Evolutionary conservation across 2,888 invertebrate genomes (phyloP).

Genomic region (Zele albiditarsus): DNA sequence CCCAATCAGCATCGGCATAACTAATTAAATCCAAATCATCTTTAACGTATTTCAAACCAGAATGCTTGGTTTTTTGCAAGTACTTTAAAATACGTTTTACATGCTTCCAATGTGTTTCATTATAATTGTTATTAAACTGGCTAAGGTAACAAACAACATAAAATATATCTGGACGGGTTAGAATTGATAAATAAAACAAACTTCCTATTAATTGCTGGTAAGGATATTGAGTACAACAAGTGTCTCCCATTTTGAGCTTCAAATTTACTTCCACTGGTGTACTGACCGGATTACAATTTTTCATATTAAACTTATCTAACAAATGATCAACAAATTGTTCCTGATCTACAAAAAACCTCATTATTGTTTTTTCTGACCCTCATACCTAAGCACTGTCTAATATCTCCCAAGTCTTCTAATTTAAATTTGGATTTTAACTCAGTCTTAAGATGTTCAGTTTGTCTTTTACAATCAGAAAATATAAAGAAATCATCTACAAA

Average conservation of each 20-base stretch:
- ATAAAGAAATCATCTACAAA: conserved; percentile 38
- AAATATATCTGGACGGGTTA: conserved; percentile 38
- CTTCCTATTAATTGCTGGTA: conserved; percentile 35
- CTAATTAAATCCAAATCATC: not conserved
- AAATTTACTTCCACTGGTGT: conserved; percentile 18
- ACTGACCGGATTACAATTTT: not conserved
- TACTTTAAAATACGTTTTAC: conserved; percentile 35
- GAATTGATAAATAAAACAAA: conserved; percentile 35
- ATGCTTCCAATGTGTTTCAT: conserved; percentile 32
- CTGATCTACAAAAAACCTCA: conserved; percentile 13
- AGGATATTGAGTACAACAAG: not conserved
- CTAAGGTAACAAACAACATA: conserved; percentile 33
- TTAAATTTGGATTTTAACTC: conserved; percentile 18
- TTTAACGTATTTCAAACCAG: conserved; percentile 28
- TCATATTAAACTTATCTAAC: conserved; percentile 26
- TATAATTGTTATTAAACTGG: conserved; percentile 32
- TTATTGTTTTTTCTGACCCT: not conserved
- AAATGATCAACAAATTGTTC: not conserved
- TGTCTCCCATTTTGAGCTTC: not conserved
- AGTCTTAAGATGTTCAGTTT: not conserved
- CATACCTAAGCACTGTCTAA: conserved; percentile 27
- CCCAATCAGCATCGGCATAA: conserved; percentile 40
- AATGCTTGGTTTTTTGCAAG: not conserved
- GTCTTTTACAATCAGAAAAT: conserved; percentile 2
- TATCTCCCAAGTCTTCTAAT: conserved; percentile 13